Percentiles rank a stretch among this genome's conserved stretches.
Evolutionary conservation across 2,113 vertebrate genomes (phyloP).

Genomic region (Bostrychus sinensis): DNA sequence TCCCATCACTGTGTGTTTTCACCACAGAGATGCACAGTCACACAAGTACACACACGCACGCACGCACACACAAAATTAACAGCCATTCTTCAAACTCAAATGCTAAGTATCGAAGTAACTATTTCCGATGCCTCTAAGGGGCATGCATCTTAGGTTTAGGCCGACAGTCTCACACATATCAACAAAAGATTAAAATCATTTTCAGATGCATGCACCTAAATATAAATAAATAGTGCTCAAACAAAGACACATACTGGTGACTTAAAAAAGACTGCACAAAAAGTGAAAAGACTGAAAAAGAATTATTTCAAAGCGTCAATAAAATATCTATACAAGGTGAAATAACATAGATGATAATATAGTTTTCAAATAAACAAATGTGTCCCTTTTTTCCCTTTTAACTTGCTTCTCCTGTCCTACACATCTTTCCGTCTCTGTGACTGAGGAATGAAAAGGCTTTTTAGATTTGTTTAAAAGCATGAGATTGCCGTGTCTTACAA

Average conservation of each 20-base stretch:
- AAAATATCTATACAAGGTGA: conserved; percentile 10
- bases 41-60: conserved; percentile 19
- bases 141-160: conserved; percentile 39
- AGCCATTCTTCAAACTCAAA: conserved; percentile 18
- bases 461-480: conserved; percentile 12
- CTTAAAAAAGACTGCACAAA: neutral
- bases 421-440: neutral
- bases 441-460: conserved; percentile 2
- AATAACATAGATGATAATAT: neutral
- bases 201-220: conserved; percentile 28
- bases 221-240: conserved; percentile 14
- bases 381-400: neutral
- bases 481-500: conserved; percentile 25
- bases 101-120: conserved; percentile 2
- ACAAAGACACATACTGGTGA: conserved; percentile 13
- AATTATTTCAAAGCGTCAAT: neutral
- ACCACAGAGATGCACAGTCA: conserved; percentile 19
- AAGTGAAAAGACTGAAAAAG: neutral
- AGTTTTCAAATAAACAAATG: conserved; percentile 7
- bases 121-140: conserved; percentile 2
- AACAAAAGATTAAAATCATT: conserved; percentile 6
- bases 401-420: conserved; percentile 15
- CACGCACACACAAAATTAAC: conserved; percentile 16
- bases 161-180: neutral
- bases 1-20: conserved; percentile 41